A percentile compares a stretch with the other conserved stretches of the same genome.
Conservation (phyloP, 2,888 invertebrate genomes). For the Agonopterix alstromeriana region DNA sequence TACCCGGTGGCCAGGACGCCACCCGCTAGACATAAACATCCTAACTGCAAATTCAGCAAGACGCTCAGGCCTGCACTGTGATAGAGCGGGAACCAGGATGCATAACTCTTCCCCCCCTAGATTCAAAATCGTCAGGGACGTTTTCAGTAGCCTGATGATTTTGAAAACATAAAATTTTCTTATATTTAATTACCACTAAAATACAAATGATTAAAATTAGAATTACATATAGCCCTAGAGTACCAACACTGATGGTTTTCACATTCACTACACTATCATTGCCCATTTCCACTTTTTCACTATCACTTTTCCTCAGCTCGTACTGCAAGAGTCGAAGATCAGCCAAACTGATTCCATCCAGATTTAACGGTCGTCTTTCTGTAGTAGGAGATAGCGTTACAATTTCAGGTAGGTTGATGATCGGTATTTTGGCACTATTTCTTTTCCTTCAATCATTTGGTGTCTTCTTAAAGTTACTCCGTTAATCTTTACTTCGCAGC, state of each 20-base stretch:
- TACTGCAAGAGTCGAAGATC: background rate
- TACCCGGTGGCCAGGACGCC: no score
- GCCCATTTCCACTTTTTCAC: no score
- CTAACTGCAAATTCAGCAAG: no score
- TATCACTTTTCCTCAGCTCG: no score
- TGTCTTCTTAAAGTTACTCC: background rate
- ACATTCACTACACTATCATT: background rate
- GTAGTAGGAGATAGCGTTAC: background rate
- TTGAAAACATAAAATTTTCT: background rate
- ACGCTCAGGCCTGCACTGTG: no score
- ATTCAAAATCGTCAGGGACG: background rate
- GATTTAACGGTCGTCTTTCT: background rate
- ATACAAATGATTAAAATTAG: no score
- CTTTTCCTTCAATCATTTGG: background rate
- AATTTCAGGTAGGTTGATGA: background rate
- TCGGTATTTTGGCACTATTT: background rate
- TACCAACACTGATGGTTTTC: background rate
- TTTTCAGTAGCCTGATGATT: background rate
- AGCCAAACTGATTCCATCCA: background rate
- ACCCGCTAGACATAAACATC: no score
- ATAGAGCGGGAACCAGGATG: background rate
- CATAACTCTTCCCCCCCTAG: background rate
- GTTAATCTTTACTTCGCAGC: background rate
- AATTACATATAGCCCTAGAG: background rate
- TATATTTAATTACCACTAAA: background rate